These are phyloP conservation scores for Epicampocera succincta DNA, from an alignment of 2,888 invertebrate species.

Conservation along the genomic window DNA sequence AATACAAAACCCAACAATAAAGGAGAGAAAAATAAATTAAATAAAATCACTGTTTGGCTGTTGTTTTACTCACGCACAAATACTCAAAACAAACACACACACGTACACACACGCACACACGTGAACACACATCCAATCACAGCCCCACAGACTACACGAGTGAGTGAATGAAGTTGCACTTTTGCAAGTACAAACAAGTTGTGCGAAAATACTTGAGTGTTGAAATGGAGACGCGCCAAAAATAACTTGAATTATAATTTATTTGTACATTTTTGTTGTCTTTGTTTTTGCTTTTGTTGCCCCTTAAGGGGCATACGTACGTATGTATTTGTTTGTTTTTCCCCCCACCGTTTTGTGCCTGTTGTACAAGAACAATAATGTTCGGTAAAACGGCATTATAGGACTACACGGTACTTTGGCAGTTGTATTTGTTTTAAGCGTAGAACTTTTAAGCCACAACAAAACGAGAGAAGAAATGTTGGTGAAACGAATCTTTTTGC, in stretches of 20 bases:
- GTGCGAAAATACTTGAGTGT: conserved; percentile 13
- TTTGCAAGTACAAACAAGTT: neutral
- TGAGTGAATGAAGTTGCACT: conserved; percentile 12
- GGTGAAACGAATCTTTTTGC: neutral
- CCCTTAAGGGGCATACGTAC: conserved; percentile 33
- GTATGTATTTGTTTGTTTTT: conserved; percentile 17
- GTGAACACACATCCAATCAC: neutral
- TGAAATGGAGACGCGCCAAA: conserved; percentile 65
- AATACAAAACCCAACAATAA: conserved; percentile 16
- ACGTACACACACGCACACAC: conserved; percentile 10
- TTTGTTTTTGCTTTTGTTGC: conserved; percentile 22
- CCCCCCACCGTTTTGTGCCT: conserved; percentile 20
- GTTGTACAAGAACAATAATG: conserved; percentile 60
- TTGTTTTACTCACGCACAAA: conserved; percentile 35
- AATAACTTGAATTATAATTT: conserved; percentile 67
- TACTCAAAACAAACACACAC: conserved; percentile 21
- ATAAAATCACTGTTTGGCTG: conserved; percentile 62
- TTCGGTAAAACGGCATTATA: conserved; percentile 67
- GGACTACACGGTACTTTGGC: conserved; percentile 68
- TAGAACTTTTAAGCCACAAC: conserved; percentile 1
- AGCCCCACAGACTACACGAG: too few relatives aligned
- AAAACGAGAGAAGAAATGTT: too few relatives aligned
- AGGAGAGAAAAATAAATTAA: conserved; percentile 59
- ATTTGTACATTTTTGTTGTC: conserved; percentile 35
- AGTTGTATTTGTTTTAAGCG: conserved; percentile 40